phyloP scores from a whole-genome alignment of 53 echinoderm and acorn worm genomes.

The Echinarachnius parma region DNA sequence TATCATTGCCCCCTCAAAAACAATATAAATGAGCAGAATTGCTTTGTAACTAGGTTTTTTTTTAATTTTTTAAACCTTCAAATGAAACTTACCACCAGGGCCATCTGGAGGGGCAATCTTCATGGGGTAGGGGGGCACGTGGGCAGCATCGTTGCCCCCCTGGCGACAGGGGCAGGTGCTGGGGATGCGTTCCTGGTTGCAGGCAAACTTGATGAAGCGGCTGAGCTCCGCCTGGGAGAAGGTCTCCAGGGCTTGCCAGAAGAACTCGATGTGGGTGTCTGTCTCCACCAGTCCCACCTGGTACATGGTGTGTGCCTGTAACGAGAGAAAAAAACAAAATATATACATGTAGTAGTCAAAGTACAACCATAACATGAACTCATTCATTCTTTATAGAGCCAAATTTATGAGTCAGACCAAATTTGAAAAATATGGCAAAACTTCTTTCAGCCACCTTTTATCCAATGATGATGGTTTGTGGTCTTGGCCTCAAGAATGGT shows the following conservation, averaged over 20 bases:
- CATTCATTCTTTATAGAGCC: too few species aligned
- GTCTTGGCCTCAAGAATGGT: too few species aligned
- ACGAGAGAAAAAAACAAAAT: background rate
- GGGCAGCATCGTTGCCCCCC: slow-evolving; percentile 67
- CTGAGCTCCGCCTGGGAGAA: slow-evolving; percentile 88
- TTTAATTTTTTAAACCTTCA: too few species aligned
- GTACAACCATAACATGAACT: too few species aligned
- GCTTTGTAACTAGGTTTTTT: too few species aligned
- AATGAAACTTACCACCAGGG: slow-evolving; percentile 52
- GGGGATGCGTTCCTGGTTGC: slow-evolving; percentile 84
- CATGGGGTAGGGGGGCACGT: slow-evolving; percentile 91
- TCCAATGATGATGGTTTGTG: too few species aligned
- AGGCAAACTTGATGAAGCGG: slow-evolving; percentile 94
- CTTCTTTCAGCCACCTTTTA: too few species aligned
- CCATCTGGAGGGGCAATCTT: slow-evolving; percentile 91
- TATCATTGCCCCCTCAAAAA: too few species aligned
- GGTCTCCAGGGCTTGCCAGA: slow-evolving; percentile 83
- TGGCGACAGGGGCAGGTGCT: slow-evolving; percentile 85
- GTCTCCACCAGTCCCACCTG: slow-evolving; percentile 88
- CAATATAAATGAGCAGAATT: too few species aligned
- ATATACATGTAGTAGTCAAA: background rate
- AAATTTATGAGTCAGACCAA: too few species aligned
- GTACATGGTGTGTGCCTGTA: slow-evolving; percentile 91
- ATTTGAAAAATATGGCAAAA: too few species aligned
- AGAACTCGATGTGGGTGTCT: slow-evolving; percentile 84